Conservation (phyloP, 2,888 invertebrate genomes). For the Tetragonula carbonaria region DNA sequence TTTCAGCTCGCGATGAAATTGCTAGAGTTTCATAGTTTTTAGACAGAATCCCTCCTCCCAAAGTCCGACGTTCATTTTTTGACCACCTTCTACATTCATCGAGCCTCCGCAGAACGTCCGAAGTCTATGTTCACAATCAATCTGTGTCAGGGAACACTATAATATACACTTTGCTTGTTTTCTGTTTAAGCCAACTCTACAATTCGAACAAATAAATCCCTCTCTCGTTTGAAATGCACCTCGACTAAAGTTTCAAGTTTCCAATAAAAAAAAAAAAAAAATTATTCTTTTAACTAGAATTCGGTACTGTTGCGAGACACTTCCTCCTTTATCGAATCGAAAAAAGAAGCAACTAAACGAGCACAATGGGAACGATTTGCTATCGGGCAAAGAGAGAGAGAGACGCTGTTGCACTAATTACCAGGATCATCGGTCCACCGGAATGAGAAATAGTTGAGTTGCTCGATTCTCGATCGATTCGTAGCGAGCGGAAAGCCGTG, state of each 20-base stretch:
- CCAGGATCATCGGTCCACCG: not conserved
- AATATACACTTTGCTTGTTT: not conserved
- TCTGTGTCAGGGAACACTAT: not conserved
- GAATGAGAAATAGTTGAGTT: not conserved
- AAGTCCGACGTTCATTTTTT: not conserved
- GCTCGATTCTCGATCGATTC: slow-evolving; percentile 25
- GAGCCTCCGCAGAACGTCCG: not conserved
- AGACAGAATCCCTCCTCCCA: not conserved
- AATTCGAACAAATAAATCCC: not conserved
- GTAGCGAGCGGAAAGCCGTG: slow-evolving; percentile 14
- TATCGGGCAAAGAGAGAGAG: not conserved
- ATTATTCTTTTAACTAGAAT: not conserved
- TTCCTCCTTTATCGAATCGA: not conserved
- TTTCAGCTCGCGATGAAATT: no score
- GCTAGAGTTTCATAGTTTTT: not conserved
- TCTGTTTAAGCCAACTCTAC: not conserved
- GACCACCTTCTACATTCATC: not conserved
- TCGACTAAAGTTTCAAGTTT: not conserved
- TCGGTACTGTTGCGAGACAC: not conserved
- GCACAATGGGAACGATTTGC: not conserved
- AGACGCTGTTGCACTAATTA: slow-evolving; percentile 15
- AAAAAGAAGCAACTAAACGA: not conserved
- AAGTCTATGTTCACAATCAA: not conserved
- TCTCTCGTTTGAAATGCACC: not conserved
- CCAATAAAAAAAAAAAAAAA: not conserved